Evolutionary conservation across 2,797 vertebrate species (phyloP).

Genomic region (Hoplostethus atlanticus): DNA sequence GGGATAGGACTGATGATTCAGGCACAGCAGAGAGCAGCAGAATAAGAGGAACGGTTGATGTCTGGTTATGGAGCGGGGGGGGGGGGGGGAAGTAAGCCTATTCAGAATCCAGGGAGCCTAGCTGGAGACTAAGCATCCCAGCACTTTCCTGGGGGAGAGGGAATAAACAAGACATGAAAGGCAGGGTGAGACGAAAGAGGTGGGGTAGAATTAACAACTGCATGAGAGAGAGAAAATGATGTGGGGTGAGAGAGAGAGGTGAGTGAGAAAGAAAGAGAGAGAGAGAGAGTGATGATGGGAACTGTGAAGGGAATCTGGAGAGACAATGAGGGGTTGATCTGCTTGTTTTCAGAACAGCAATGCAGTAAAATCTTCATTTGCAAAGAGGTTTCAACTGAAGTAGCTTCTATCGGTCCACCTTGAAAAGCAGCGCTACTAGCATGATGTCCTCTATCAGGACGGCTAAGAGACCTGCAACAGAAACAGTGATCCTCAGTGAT

Average conservation of each 20-base stretch:
- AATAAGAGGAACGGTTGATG: conserved; percentile 6
- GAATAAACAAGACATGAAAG: not conserved
- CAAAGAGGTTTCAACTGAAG: not conserved
- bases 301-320: not conserved
- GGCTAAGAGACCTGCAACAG: conserved; percentile 1
- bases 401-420: not conserved
- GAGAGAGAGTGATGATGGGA: not conserved
- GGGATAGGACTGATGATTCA: conserved; percentile 23
- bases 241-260: too few relatives aligned
- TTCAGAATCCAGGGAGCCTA: conserved; percentile 11
- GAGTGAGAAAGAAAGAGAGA: not conserved
- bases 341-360: conserved; percentile 11
- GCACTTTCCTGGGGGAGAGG: not conserved
- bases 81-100: not conserved
- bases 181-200: not conserved
- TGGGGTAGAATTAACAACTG: not conserved
- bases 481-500: conserved; percentile 18
- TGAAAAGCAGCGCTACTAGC: not conserved
- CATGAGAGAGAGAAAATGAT: too few relatives aligned
- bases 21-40: conserved; percentile 1
- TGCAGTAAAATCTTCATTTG: not conserved
- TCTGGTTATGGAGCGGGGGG: conserved; percentile 7
- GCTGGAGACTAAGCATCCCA: conserved; percentile 1
- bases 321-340: not conserved
- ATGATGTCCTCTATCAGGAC: too few relatives aligned